phyloP scores from a whole-genome alignment of 2,797 vertebrate genomes.

The Trachops cirrhosus region DNA sequence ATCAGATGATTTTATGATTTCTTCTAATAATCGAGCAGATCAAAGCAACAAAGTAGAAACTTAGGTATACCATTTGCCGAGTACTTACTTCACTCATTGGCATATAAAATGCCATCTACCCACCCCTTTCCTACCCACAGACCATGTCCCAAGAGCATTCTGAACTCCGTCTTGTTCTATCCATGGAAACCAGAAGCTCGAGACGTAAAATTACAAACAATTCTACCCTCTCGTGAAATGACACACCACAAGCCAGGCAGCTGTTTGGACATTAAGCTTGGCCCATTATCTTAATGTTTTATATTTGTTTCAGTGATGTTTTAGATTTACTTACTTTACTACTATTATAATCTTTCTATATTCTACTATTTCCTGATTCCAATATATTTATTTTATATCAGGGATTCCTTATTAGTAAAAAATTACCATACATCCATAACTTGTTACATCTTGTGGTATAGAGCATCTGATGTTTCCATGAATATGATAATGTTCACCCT shows the following conservation, averaged over 20 bases:
- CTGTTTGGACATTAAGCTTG: neutral
- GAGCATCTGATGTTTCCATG: neutral
- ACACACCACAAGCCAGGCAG: neutral
- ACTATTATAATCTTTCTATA: neutral
- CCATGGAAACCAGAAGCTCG: neutral
- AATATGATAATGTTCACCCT: neutral
- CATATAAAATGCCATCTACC: neutral
- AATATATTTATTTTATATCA: neutral
- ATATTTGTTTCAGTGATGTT: neutral
- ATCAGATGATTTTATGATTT: neutral
- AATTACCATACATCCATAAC: neutral
- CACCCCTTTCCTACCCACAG: neutral
- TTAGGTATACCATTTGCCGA: neutral
- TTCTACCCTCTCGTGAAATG: neutral
- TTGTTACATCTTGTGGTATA: neutral
- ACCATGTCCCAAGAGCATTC: neutral
- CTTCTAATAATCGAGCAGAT: neutral
- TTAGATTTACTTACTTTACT: neutral
- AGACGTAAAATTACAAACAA: neutral
- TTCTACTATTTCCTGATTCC: neutral
- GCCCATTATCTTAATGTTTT: neutral
- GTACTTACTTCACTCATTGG: neutral
- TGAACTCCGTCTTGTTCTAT: neutral
- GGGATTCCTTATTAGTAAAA: neutral
- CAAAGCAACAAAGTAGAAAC: neutral